phyloP scores from a whole-genome alignment of 2,888 invertebrate genomes.

The Azorinus chamasolen region DNA sequence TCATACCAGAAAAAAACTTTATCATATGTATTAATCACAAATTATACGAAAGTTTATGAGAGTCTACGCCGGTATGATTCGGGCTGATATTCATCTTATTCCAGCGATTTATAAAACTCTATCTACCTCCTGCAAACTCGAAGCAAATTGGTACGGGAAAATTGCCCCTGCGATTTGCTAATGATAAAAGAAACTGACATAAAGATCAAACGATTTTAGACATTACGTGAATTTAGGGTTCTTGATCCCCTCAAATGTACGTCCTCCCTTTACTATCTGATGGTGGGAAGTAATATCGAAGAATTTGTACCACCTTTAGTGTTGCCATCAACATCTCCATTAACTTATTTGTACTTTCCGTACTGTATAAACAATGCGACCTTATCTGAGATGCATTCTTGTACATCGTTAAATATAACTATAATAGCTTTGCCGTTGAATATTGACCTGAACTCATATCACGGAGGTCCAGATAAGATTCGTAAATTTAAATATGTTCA shows the following conservation, averaged over 20 bases:
- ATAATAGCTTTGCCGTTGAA: too few relatives aligned
- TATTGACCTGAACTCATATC: too few relatives aligned
- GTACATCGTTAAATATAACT: too few relatives aligned
- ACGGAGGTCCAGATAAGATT: too few relatives aligned
- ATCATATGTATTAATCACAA: conserved; percentile 55
- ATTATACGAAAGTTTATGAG: conserved; percentile 60
- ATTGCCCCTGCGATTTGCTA: conserved; percentile 37
- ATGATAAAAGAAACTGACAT: conserved; percentile 38
- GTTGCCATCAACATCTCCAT: too few relatives aligned
- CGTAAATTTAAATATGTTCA: too few relatives aligned
- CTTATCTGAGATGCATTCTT: too few relatives aligned
- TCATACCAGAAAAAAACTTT: conserved; percentile 46
- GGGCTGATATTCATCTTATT: conserved; percentile 34
- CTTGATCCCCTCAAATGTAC: conserved; percentile 30
- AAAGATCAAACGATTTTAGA: conserved; percentile 41
- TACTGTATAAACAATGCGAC: too few relatives aligned
- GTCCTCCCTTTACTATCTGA: conserved; percentile 10
- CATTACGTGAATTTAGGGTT: conserved; percentile 23
- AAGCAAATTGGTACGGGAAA: conserved; percentile 48
- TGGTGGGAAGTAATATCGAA: too few relatives aligned
- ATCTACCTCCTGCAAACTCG: conserved; percentile 42
- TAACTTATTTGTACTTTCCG: too few relatives aligned
- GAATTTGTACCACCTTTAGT: too few relatives aligned
- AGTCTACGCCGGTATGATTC: conserved; percentile 23
- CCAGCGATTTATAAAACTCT: conserved; percentile 25